Evolutionary conservation across 2,888 invertebrate genomes (phyloP), one percentile per base, ranked within the genome.

Genomic region (Eucera pruinosa): DNA sequence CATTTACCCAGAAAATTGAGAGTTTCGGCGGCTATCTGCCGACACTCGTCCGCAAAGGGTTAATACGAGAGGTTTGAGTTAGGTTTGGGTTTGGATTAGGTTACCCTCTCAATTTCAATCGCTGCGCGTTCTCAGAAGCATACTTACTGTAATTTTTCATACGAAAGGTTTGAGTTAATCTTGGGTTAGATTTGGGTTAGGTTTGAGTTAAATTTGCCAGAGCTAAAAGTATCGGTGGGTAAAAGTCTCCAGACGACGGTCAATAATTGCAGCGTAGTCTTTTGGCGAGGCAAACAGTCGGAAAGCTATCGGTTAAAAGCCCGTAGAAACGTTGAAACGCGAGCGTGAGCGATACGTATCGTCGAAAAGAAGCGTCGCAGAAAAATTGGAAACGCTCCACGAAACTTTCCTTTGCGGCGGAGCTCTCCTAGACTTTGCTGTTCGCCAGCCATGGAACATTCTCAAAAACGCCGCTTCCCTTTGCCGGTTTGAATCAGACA

Each of bases 381-480:
- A 64, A 77, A 74, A 83, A 80, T 83, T 80, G 82, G 83, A 83
- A 47, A 58, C 69, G 66, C 39, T 83, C 82, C 83, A 80, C 64
- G 69, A 67, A 83, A 83, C 74, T 83, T 83, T 67, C 41, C 39
- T 41, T 39, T 45, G 54, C 36, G 45, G 61, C 69, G 62, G 50
- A 30, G n/a, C 15, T 33, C 48, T 48, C 13, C 6, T 1, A 18
- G 23, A n/a, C 30, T 30, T 18, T 39, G n/a, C 54, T 15, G 50
- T 7, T 33, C 33, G 33, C 43, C 57, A 41, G 7, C 13, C 15
- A 4, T 36, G 18, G 47, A 27, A 52, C 43, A 43, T 58, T 73
- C 55, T 36, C 30, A 41, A n/a, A 58, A 48, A 48, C 48, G n/a
- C 7, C 15, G 30, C 27, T 9, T 48, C 20, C 25, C 13, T 25